A percentile compares a stretch with the other conserved stretches of the same genome.
Evolutionary conservation across 2,888 invertebrate species (phyloP).

Genomic region (Caenorhabditis imperialis): DNA sequence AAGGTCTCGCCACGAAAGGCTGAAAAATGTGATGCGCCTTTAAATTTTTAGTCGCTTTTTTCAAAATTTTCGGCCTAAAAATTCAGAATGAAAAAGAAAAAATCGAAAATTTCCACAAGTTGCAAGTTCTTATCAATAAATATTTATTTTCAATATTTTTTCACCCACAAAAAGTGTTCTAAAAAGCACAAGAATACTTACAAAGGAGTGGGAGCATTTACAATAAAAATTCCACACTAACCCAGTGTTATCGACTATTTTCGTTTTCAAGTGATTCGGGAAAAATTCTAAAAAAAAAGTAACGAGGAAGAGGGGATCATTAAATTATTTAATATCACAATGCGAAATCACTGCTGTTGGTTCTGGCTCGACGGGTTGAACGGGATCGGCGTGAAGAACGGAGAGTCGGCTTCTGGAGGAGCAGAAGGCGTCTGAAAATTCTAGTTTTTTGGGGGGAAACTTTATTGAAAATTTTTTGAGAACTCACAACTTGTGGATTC

Average conservation of each 20-base stretch:
- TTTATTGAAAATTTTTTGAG: no score
- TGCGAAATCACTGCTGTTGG: slow-evolving; percentile 8
- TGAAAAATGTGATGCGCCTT: no score
- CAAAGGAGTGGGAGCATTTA: not conserved
- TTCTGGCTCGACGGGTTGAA: slow-evolving; percentile 28
- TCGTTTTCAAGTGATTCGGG: not conserved
- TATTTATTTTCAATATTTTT: no score
- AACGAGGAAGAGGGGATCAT: not conserved
- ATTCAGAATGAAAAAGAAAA: no score
- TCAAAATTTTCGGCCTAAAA: no score
- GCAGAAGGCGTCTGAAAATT: no score
- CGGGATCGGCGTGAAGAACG: slow-evolving; percentile 52
- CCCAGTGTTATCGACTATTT: slow-evolving; percentile 18
- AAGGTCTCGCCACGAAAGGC: no score
- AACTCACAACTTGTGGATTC: not conserved
- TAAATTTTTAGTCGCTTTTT: no score
- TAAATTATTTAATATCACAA: slow-evolving; percentile 25
- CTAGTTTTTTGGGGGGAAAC: no score
- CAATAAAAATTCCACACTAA: not conserved
- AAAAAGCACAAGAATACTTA: slow-evolving; percentile 3
- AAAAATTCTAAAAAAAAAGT: not conserved
- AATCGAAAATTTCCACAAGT: no score
- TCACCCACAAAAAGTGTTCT: slow-evolving; percentile 15
- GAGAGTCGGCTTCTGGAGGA: slow-evolving; percentile 15
- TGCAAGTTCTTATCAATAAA: no score